Percentiles rank a stretch among this genome's conserved stretches.
These are phyloP conservation scores for Eucera pruinosa DNA, from an alignment of 2,888 invertebrate species.

Conservation along the genomic window DNA sequence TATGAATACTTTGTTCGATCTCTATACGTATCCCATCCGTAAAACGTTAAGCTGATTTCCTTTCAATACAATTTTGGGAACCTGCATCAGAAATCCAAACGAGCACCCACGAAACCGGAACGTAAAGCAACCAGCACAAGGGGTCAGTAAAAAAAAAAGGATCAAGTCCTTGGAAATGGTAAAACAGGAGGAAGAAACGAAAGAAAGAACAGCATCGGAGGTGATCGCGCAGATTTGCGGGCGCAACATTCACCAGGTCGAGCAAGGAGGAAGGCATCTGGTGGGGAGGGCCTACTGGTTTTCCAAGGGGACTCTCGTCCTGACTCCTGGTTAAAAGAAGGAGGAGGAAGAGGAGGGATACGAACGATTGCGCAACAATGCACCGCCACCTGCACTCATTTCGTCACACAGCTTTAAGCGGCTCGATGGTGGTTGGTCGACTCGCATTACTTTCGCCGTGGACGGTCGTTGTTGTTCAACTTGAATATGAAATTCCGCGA, in stretches of 20 bases:
- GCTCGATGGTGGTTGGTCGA: constrained; percentile 62
- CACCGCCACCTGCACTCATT: constrained; percentile 78
- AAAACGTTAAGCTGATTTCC: not conserved
- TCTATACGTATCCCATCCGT: too few relatives aligned
- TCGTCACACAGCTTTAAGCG: constrained; percentile 74
- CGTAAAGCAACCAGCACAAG: not conserved
- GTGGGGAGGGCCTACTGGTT: constrained; percentile 53
- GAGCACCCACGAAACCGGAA: not conserved
- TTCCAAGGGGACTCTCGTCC: constrained; percentile 62
- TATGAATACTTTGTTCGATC: too few relatives aligned
- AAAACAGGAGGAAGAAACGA: constrained; percentile 37
- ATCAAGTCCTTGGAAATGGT: constrained; percentile 18
- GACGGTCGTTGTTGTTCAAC: constrained; percentile 69
- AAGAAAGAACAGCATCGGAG: constrained; percentile 41
- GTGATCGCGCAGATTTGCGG: constrained; percentile 43
- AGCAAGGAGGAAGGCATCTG: constrained; percentile 47
- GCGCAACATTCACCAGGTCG: constrained; percentile 66
- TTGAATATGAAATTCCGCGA: constrained; percentile 70
- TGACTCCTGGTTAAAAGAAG: constrained; percentile 59
- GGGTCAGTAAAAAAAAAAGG: not conserved
- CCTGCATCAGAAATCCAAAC: not conserved
- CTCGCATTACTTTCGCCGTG: constrained; percentile 76
- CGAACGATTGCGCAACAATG: constrained; percentile 74
- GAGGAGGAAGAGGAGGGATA: constrained; percentile 54
- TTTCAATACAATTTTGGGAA: not conserved